Evolutionary conservation across 1,140 invertebrate species (phyloP), one percentile per base, ranked within the genome.

Genomic region (Ostrea denselamellosa): DNA sequence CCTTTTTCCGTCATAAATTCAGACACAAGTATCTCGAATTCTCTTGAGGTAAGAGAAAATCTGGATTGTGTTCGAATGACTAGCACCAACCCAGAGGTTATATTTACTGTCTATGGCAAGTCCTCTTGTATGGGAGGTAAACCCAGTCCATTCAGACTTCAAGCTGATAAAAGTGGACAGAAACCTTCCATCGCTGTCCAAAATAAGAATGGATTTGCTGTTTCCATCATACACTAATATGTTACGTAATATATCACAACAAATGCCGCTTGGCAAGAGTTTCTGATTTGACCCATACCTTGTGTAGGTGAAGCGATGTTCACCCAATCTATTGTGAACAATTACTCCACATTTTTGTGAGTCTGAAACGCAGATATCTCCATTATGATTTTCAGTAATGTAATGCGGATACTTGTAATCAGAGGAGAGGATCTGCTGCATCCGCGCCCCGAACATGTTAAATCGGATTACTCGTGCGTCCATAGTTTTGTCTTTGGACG

Each of bases 321-420:
- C 17, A 62, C 56, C 56, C 17, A 17, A 17, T 62, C n/a, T 62
- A n/a, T 62, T 17, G 17, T 62, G 56, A 19, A 62, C 56, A 17
- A 62, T 62, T 7, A 62, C 56, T n/a, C 17, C 56, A n/a, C 56
- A 62, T 14, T 2, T 62, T 19, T 62, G 0, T 14, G 17, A 62
- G 56, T 62, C 56, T 62, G 56, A 62, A n/a, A 62, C 56, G n/a
- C 56, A 62, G 7, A 62, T 62, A 62, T 62, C 56, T n/a, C 56
- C 56, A 62, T 62, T 62, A 19, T 62, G n/a, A 62, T 62, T 62
- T 17, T 62, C 56, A 62, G 56, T 62, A 17, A 62, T n/a, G n/a
- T 62, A 62, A 62, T 62, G 56, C 5, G 56, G 56, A 62, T 19
- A 17, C 5, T 19, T 62, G n/a, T 62, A 62, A 62, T 62, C 56